Conservation (phyloP, 2,113 vertebrate genomes). For the Lagopus muta region DNA sequence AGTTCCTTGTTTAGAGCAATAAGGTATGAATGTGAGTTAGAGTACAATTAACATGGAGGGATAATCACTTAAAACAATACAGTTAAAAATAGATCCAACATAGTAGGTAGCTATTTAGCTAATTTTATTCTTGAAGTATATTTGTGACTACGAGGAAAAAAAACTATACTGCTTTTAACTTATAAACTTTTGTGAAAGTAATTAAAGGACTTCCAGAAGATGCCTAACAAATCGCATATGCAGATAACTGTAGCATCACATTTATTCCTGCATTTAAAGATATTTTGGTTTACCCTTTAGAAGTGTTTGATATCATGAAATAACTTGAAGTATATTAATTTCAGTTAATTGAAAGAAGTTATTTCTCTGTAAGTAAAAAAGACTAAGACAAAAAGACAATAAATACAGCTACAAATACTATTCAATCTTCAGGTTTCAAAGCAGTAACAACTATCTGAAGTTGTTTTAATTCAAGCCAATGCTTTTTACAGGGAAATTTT, state of each 20-base stretch:
- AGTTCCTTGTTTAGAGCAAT: background rate
- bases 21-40: background rate
- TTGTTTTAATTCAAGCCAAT: background rate
- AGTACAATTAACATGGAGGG: background rate
- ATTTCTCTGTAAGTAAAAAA: background rate
- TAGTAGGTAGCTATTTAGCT: background rate
- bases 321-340: background rate
- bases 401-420: background rate
- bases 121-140: background rate
- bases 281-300: background rate
- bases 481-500: constrained; percentile 6
- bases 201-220: background rate
- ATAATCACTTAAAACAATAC: background rate
- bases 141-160: background rate
- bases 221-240: background rate
- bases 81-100: background rate
- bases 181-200: background rate
- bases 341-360: background rate
- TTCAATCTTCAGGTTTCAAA: background rate
- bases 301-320: background rate
- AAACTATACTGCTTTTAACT: background rate
- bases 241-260: background rate
- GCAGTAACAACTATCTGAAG: background rate
- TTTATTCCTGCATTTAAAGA: background rate
- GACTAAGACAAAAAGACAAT: background rate